A percentile compares a stretch with the other conserved stretches of the same genome.
Conservation (phyloP, 1,140 invertebrate genomes). For the Meloidogyne chitwoodi region DNA sequence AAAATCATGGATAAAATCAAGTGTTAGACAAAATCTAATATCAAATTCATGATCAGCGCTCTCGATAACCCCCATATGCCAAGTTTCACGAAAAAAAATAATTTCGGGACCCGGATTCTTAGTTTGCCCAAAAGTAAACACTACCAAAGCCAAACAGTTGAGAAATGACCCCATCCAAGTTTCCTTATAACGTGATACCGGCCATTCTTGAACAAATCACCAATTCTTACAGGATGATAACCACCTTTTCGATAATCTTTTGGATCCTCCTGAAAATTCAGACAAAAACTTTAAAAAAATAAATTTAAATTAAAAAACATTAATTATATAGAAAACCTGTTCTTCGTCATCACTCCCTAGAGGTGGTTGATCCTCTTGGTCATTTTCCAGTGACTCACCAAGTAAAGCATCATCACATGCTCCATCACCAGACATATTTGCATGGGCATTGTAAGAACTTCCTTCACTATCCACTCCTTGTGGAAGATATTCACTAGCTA, state of each 20-base stretch:
- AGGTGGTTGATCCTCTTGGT: background rate
- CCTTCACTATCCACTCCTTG: background rate
- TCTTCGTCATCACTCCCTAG: slow-evolving; percentile 33
- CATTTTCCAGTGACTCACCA: slow-evolving; percentile 8
- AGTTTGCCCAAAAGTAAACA: background rate
- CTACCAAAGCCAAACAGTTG: slow-evolving; percentile 45
- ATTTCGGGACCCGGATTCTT: no score
- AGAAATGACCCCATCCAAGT: slow-evolving; percentile 51
- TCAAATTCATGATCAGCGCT: no score
- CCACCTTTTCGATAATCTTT: slow-evolving; percentile 41
- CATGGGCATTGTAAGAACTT: background rate
- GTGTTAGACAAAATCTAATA: no score
- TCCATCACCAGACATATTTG: background rate
- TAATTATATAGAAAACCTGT: slow-evolving; percentile 12
- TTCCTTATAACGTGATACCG: slow-evolving; percentile 49
- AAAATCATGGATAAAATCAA: no score
- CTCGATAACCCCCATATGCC: no score
- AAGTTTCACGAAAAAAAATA: no score
- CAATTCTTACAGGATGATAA: slow-evolving; percentile 45
- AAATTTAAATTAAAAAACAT: background rate
- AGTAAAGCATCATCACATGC: background rate
- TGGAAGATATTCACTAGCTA: background rate
- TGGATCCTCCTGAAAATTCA: slow-evolving; percentile 18
- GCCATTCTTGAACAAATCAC: slow-evolving; percentile 40
- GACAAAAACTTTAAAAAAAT: background rate